These are phyloP conservation scores for Nyctereutes procyonoides DNA, from an alignment of 2,113 vertebrate species.

Conservation along the genomic window DNA sequence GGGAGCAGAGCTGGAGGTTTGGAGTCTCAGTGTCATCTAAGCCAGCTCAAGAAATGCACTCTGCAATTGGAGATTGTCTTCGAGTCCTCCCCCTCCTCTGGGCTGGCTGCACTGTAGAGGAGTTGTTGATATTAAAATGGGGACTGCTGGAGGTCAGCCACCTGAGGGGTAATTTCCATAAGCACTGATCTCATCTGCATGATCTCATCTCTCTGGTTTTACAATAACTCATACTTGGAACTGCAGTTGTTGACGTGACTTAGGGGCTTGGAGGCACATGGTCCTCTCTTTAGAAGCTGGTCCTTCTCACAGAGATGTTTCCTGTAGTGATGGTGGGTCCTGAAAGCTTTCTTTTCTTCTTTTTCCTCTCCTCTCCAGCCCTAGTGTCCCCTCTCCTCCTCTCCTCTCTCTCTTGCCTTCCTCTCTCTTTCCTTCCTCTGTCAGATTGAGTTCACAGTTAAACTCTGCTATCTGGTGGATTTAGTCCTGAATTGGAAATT, in stretches of 20 bases:
- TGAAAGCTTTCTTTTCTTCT: not conserved
- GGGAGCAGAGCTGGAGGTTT: constrained; percentile 1
- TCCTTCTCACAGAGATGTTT: not conserved
- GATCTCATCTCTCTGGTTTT: constrained; percentile 63
- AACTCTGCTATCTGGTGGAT: not conserved
- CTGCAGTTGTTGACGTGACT: constrained; percentile 14
- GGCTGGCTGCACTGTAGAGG: constrained; percentile 27
- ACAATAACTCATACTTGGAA: constrained; percentile 61
- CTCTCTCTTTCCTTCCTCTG: not conserved
- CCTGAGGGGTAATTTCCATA: constrained; percentile 55
- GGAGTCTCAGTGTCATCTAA: not conserved
- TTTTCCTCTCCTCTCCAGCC: no score
- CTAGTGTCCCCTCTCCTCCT: no score
- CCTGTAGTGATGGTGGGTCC: not conserved
- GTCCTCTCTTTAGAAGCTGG: not conserved
- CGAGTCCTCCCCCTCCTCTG: not conserved
- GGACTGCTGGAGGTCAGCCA: constrained; percentile 52
- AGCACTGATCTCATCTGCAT: constrained; percentile 61
- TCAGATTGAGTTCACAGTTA: not conserved
- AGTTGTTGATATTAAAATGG: constrained; percentile 29
- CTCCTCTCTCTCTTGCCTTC: not conserved
- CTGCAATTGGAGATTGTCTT: not conserved
- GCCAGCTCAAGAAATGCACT: not conserved
- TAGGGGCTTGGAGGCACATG: not conserved
- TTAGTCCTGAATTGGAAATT: not conserved